Conservation (phyloP, 2,888 invertebrate species). For the Apotomis capreana region DNA sequence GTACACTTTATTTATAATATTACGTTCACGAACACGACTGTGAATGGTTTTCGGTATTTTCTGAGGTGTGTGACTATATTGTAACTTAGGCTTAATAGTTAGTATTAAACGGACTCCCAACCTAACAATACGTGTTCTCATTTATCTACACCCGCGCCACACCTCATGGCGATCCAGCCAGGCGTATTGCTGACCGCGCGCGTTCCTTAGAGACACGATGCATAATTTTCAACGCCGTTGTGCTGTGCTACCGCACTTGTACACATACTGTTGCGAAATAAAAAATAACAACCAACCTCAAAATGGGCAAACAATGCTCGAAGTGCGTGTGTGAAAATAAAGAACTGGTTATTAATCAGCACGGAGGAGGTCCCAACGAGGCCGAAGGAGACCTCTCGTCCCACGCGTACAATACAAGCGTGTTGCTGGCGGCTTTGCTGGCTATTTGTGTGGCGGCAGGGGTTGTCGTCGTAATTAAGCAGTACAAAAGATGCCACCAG, state of each 20-base stretch:
- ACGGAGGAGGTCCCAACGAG: constrained; percentile 5
- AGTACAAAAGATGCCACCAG: constrained; percentile 1
- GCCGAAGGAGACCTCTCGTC: background rate
- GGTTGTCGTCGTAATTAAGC: background rate
- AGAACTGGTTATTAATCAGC: constrained; percentile 1
- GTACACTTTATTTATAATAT: too few species aligned
- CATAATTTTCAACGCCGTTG: too few species aligned
- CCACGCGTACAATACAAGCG: background rate
- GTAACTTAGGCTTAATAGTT: too few species aligned
- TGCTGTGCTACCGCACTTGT: too few species aligned
- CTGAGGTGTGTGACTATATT: background rate
- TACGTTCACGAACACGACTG: too few species aligned
- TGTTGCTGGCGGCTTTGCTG: background rate
- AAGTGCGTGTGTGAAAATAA: constrained; percentile 3
- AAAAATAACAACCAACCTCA: background rate
- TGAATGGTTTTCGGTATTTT: background rate
- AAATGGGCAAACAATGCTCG: constrained; percentile 3
- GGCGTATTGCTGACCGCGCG: too few species aligned
- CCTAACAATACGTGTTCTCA: too few species aligned
- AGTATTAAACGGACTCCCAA: too few species aligned
- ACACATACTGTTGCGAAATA: too few species aligned
- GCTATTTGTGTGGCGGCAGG: background rate
- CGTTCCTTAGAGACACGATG: too few species aligned
- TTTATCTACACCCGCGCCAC: too few species aligned
- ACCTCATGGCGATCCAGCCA: too few species aligned